Base-by-base conservation (phyloP, 2,888 invertebrate species). In the Nomada ruficornis region DNA sequence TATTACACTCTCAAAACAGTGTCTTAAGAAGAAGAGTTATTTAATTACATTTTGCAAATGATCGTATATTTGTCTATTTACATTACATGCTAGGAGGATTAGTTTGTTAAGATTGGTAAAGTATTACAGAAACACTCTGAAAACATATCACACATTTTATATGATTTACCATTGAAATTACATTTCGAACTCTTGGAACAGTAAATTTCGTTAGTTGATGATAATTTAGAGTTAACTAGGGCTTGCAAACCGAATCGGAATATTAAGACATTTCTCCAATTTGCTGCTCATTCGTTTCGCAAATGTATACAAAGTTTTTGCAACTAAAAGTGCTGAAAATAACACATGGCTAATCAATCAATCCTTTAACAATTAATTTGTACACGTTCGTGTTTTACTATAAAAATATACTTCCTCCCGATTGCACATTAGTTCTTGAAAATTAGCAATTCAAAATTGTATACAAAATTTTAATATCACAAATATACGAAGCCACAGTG, bases 21-120 rank as follows among this genome's bases (percentile, higher is more conserved):
- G 23, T 65, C 63, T 75, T 15, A 67, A 74, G 54, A 59, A 64
- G 52, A 63, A 47, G 13, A 57, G 60, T 55, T 70, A 59, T 67
- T 77, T 64, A 55, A 59, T 78, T 69, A 3, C 50, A 65, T 50
- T 62, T 70, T 74, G 72, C 29, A 64, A 74, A 42, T 57, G 52
- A 83, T 74, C 23, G 62, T 77, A 84, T 70, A 84, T 78, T 81
- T 62, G 73, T 82, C 72, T 84, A 83, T 78, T 81, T 71, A 80
- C 80, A 87, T 81, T 88, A 84, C 90, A 91, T 91, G 91, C 91
- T 84, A 82, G 86, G 84, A 90, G 85, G 83, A 68, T 75, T 68
- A 73, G 69, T 78, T 74, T 52, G 50, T 47, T 20, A 69, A 57
- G 23, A 62, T 62, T 29, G 44, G 77, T 73, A 44, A 42, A 76